Conservation (phyloP, 2,797 vertebrate species). For the Lepus oiostolus region DNA sequence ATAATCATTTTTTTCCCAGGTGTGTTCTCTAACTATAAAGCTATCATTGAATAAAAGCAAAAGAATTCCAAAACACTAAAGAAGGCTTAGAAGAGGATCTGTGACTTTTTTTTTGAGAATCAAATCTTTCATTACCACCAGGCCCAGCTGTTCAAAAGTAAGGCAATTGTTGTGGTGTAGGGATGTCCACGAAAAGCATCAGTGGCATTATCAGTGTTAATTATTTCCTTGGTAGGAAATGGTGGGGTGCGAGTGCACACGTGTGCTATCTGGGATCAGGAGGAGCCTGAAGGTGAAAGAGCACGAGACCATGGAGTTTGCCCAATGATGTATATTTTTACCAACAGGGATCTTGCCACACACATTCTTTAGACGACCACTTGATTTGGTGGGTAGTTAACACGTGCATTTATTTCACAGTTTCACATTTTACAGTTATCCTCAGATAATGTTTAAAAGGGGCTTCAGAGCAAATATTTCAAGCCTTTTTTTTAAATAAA, state of each 20-base stretch:
- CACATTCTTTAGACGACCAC: neutral
- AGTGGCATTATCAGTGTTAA: neutral
- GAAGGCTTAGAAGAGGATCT: neutral
- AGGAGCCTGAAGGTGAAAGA: neutral
- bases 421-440: constrained; percentile 21
- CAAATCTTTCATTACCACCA: neutral
- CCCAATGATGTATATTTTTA: neutral
- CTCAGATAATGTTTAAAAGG: neutral
- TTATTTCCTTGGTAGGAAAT: neutral
- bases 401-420: constrained; percentile 66
- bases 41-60: constrained; percentile 16
- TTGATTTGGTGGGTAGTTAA: constrained; percentile 14
- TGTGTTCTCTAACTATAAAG: constrained; percentile 46
- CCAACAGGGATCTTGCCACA: neutral
- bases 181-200: neutral
- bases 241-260: neutral
- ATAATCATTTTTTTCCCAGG: neutral
- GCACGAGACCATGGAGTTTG: neutral
- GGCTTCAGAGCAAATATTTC: constrained; percentile 5
- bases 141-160: neutral
- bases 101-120: neutral
- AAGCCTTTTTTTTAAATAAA: neutral
- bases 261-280: neutral
- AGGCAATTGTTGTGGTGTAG: neutral
- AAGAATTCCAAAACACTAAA: constrained; percentile 25